Evolutionary conservation across 2,888 invertebrate species (phyloP), one percentile per base, ranked within the genome.

Genomic region (Chloroclystis v-ata): DNA sequence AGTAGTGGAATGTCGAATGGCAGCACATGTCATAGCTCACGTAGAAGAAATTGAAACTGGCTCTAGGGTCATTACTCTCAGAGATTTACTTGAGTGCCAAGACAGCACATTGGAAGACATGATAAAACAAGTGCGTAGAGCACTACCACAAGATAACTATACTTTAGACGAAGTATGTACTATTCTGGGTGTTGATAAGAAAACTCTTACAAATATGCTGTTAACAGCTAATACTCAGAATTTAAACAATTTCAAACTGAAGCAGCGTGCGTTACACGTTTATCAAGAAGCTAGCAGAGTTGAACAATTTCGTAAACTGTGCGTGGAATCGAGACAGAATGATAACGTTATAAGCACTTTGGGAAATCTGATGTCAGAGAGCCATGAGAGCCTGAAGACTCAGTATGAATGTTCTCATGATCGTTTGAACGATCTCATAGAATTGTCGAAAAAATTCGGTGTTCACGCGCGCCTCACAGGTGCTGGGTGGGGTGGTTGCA

Each of bases 401-500:
- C 83, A 95, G 2, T 99, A 97, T 77, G 96, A 99, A 75, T 99
- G 99, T 79, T 98, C 98, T 46, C 97, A 97, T 84, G 90, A 92
- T 1, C 92, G 94, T 65, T 89, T 99, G 57, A 97, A 99, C 76
- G 84, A 89, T 46, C 89, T 99, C 13, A 95, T 97, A 12, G 88
- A 92, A 24, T 78, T 94, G 67, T 95, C 94, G 6, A 87, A 89
- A 50, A 91, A 92, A 39, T 86, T 90, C 49, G 90, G 91, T 14
- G 83, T 94, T n/a, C 95, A 96, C 30, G 95, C 96, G n/a, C 91
- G 99, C 40, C 87, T 99, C 28, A 99, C 99, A 1, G 99, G 99
- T 26, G 99, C 99, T 24, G 97, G 97, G 89, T 99, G 99, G 99
- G 99, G 99, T 28, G 99, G 99, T 4, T 99, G 98, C 78, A 92